Evolutionary conservation across 2,797 vertebrate species (phyloP).

Genomic region (Spinibarbus caldwelli): DNA sequence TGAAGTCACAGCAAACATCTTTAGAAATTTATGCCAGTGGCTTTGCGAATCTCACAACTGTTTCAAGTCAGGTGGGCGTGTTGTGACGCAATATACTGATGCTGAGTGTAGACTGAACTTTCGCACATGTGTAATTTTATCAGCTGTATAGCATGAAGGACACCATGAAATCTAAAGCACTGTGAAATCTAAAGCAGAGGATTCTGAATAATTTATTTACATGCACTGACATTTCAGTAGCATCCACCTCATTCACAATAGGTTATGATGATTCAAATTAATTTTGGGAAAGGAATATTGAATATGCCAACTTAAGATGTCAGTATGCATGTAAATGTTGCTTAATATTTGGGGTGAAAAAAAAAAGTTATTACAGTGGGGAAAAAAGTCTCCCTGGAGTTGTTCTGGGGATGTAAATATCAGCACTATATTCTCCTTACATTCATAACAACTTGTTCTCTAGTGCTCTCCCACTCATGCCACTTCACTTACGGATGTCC

Average conservation of each 20-base stretch:
- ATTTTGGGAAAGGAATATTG: constrained; percentile 1
- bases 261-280: background rate
- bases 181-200: background rate
- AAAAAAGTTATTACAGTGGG: background rate
- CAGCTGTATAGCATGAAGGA: background rate
- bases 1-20: constrained; percentile 17
- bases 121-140: background rate
- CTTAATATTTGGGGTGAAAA: background rate
- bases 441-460: constrained; percentile 1
- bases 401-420: constrained; percentile 2
- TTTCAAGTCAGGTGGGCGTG: background rate
- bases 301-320: constrained; percentile 10
- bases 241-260: background rate
- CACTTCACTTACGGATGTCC: constrained; percentile 30
- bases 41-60: background rate
- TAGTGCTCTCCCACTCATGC: background rate
- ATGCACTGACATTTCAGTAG: constrained; percentile 8
- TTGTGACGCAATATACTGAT: background rate
- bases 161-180: background rate
- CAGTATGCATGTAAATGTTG: constrained; percentile 15
- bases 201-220: constrained; percentile 7
- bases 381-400: background rate
- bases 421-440: background rate
- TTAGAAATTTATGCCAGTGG: constrained; percentile 15
- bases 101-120: background rate